Evolutionary conservation across 2,888 invertebrate species (phyloP).

Genomic region (Brenthis hecate): DNA sequence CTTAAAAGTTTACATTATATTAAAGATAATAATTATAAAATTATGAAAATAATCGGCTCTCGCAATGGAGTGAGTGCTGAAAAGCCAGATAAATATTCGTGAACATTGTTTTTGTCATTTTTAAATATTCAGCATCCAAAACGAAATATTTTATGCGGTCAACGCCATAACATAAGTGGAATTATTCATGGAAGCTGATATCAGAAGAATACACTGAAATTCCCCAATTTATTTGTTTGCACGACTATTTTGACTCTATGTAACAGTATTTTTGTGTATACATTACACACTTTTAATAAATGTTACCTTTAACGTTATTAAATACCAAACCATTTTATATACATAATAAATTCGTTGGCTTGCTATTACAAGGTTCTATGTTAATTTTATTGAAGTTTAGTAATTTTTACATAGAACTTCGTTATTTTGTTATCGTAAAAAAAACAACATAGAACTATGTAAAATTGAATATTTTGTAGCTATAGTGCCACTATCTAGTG

Average conservation of each 20-base stretch:
- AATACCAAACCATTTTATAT: background rate
- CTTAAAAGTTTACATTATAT: no score
- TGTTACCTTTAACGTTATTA: background rate
- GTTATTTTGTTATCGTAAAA: no score
- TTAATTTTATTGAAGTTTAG: no score
- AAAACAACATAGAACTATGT: no score
- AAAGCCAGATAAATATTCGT: conserved; percentile 53
- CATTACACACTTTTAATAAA: background rate
- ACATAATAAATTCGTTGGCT: no score
- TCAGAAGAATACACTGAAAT: conserved; percentile 73
- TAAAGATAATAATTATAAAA: no score
- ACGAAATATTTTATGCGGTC: conserved; percentile 78
- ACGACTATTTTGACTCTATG: conserved; percentile 36
- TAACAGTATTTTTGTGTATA: background rate
- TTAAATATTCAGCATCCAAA: conserved; percentile 75
- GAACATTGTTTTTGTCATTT: conserved; percentile 70
- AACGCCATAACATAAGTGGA: conserved; percentile 74
- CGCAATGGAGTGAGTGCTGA: conserved; percentile 45
- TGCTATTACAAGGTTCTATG: no score
- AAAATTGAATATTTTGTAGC: no score
- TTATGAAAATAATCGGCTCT: conserved; percentile 34
- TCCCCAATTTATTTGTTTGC: conserved; percentile 75
- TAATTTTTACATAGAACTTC: no score
- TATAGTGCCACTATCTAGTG: no score
- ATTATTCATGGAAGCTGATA: conserved; percentile 75